Evolutionary conservation across 2,113 vertebrate species (phyloP).

Genomic region (Salvator merianae): DNA sequence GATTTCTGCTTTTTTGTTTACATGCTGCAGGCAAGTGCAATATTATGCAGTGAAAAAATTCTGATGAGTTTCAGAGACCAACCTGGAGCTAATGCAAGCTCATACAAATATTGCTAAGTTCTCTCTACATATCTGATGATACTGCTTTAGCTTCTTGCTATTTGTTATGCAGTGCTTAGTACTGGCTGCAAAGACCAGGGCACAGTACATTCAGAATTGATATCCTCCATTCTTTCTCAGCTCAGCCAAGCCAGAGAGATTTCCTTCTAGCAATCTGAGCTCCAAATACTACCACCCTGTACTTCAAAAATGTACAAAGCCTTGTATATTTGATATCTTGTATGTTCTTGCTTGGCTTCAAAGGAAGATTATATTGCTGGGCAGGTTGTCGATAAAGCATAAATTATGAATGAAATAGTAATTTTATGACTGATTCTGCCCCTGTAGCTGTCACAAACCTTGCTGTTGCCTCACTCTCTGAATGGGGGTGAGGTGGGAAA

Average conservation of each 20-base stretch:
- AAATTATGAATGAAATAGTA: slow-evolving; percentile 45
- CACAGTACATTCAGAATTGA: slow-evolving; percentile 11
- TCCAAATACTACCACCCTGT: slow-evolving; percentile 11
- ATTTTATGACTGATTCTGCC: slow-evolving; percentile 10
- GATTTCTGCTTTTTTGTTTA: slow-evolving; percentile 1
- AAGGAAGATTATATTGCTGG: slow-evolving; percentile 44
- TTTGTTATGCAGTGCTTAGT: neutral
- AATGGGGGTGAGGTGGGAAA: neutral
- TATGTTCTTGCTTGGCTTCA: slow-evolving; percentile 42
- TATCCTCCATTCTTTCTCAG: slow-evolving; percentile 25
- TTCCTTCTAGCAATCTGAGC: slow-evolving; percentile 47
- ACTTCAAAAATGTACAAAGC: slow-evolving; percentile 41
- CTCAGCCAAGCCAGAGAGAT: slow-evolving; percentile 26
- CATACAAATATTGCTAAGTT: neutral
- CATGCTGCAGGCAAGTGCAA: neutral
- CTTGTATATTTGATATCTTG: slow-evolving; percentile 35
- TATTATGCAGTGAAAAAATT: rapidly evolving
- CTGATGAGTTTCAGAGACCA: rapidly evolving
- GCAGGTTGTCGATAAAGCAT: slow-evolving; percentile 29
- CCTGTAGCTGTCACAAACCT: neutral
- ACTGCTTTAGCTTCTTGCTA: slow-evolving; percentile 23
- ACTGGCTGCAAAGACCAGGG: neutral
- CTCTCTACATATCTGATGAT: neutral
- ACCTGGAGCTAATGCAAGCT: neutral
- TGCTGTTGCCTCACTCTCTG: neutral